Conservation (phyloP, 2,113 vertebrate genomes). For the Ursus arctos region DNA sequence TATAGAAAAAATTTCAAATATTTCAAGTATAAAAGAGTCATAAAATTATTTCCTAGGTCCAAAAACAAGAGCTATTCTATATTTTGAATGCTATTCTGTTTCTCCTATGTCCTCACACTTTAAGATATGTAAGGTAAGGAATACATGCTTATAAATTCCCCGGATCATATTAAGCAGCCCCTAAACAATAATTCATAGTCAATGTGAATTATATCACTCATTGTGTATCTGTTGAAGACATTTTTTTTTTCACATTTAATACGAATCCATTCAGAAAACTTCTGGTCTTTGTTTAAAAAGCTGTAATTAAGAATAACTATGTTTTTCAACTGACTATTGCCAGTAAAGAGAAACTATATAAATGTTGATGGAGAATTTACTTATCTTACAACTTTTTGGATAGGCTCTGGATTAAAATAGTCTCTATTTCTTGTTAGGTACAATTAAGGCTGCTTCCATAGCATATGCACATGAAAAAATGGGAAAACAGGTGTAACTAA, state of each 20-base stretch:
- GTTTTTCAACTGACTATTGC: constrained; percentile 22
- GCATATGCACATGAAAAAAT: not conserved
- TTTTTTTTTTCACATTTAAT: not conserved
- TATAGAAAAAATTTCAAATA: constrained; percentile 20
- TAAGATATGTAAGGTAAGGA: not conserved
- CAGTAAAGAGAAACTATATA: not conserved
- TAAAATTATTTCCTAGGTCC: not conserved
- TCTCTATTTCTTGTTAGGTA: not conserved
- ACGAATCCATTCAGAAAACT: not conserved
- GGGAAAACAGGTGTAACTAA: not conserved
- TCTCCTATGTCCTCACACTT: not conserved
- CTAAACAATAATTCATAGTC: not conserved
- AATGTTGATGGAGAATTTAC: not conserved
- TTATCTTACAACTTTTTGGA: not conserved
- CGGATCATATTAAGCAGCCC: not conserved
- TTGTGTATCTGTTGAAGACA: not conserved
- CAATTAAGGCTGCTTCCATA: not conserved
- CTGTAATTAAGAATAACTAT: not conserved
- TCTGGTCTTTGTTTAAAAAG: constrained; percentile 46
- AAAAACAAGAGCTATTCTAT: not conserved
- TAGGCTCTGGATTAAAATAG: not conserved
- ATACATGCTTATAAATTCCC: not conserved
- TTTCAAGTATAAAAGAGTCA: not conserved
- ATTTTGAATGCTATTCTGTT: not conserved
- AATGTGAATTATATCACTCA: not conserved